phyloP scores from a whole-genome alignment of 2,113 vertebrate genomes.

The Scomber japonicus region DNA sequence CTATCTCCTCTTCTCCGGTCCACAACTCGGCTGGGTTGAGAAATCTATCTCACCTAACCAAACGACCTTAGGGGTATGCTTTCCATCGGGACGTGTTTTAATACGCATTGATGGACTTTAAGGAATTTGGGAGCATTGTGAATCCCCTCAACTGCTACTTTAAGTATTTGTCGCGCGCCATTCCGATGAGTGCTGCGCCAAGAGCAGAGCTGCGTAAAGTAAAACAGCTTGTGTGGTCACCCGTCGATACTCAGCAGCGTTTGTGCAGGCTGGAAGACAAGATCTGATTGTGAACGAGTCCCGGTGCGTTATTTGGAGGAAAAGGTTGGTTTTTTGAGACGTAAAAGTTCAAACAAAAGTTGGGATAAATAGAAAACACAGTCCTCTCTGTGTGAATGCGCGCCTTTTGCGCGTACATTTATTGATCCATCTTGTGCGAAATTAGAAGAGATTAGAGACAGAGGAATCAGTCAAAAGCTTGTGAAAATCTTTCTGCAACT shows the following conservation, averaged over 20 bases:
- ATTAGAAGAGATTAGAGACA: neutral
- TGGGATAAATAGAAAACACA: conserved; percentile 10
- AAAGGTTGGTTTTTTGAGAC: neutral
- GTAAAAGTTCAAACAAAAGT: conserved; percentile 66
- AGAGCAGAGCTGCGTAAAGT: conserved; percentile 63
- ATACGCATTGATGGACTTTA: conserved; percentile 40
- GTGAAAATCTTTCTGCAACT: neutral
- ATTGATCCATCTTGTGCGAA: conserved; percentile 7
- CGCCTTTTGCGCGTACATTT: conserved; percentile 26
- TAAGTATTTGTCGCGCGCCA: conserved; percentile 45
- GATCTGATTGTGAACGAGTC: neutral
- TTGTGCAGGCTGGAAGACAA: conserved; percentile 3
- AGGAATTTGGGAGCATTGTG: conserved; percentile 21
- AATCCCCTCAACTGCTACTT: conserved; percentile 17
- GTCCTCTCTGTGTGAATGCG: neutral
- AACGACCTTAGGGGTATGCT: conserved; percentile 5
- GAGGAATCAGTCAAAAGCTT: conserved; percentile 1
- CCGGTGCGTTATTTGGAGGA: neutral
- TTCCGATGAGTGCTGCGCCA: conserved; percentile 54
- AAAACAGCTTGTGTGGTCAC: conserved; percentile 12
- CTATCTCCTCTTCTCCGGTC: conserved; percentile 63
- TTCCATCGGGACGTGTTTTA: conserved; percentile 36
- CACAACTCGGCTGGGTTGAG: conserved; percentile 51
- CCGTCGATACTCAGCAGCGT: neutral
- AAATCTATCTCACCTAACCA: conserved; percentile 19